Evolutionary conservation across 2,888 invertebrate genomes (phyloP).

Genomic region (Neria commutata): DNA sequence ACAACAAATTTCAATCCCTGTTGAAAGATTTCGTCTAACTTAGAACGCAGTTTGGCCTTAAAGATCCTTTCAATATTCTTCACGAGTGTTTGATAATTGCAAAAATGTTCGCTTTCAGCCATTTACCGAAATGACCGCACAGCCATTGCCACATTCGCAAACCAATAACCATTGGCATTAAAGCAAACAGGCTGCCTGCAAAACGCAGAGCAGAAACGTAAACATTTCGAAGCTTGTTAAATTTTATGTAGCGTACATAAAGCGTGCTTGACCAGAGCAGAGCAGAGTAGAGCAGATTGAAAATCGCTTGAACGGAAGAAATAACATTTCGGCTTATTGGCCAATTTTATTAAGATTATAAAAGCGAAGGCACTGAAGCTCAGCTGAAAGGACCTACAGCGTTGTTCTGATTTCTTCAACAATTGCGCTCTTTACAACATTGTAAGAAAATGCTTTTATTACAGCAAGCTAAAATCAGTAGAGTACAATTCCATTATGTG

Average conservation of each 20-base stretch:
- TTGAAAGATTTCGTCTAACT: too few species aligned
- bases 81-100: neutral
- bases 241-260: neutral
- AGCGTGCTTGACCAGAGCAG: constrained; percentile 1
- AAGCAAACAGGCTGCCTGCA: neutral
- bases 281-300: neutral
- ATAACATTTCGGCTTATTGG: neutral
- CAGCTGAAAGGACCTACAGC: neutral
- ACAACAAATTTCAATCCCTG: too few species aligned
- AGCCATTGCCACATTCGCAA: neutral
- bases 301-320: neutral
- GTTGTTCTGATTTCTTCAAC: neutral
- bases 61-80: neutral
- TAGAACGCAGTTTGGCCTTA: neutral
- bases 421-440: neutral
- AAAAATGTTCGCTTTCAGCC: too few species aligned
- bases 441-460: neutral
- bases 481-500: too few species aligned
- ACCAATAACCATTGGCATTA: neutral
- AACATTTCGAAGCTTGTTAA: neutral
- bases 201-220: neutral
- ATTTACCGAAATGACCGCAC: neutral
- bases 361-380: neutral
- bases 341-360: neutral
- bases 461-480: too few species aligned